phyloP scores from a whole-genome alignment of 1,140 invertebrate species.

The Pogonomyrmex californicus region DNA sequence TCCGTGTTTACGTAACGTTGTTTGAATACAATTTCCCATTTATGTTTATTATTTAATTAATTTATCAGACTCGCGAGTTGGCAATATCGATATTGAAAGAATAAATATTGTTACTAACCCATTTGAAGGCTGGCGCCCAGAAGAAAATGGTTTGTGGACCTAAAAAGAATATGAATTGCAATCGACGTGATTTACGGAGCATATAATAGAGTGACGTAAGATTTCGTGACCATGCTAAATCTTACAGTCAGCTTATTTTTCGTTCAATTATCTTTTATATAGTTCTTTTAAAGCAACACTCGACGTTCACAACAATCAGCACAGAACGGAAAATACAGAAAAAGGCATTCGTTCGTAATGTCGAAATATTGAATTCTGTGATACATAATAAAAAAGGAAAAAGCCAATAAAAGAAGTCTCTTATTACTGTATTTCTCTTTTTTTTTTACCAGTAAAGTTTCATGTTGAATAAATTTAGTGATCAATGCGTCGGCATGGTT shows the following conservation, averaged over 20 bases:
- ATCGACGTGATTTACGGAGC: not conserved
- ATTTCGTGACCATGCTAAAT: not conserved
- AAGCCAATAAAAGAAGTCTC: not conserved
- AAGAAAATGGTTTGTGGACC: slow-evolving; percentile 98
- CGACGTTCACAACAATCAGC: not conserved
- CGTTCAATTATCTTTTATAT: not conserved
- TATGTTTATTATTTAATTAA: not conserved
- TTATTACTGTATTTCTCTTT: no score
- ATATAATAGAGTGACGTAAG: not conserved
- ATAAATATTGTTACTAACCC: slow-evolving; percentile 90
- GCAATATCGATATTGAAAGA: not conserved
- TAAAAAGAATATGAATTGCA: slow-evolving; percentile 85
- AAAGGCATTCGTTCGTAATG: not conserved
- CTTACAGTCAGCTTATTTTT: not conserved
- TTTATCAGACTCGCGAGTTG: not conserved
- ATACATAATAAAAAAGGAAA: not conserved
- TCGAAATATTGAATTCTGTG: not conserved
- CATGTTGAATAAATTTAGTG: not conserved
- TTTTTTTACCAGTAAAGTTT: not conserved
- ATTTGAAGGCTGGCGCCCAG: slow-evolving; percentile 98
- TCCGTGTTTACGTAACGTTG: not conserved
- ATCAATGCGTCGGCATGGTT: slow-evolving; percentile 2
- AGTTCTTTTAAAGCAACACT: not conserved
- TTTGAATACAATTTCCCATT: not conserved
- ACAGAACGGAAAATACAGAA: not conserved